Base-by-base conservation (phyloP, 2,113 vertebrate species). In the Pelobates fuscus region DNA sequence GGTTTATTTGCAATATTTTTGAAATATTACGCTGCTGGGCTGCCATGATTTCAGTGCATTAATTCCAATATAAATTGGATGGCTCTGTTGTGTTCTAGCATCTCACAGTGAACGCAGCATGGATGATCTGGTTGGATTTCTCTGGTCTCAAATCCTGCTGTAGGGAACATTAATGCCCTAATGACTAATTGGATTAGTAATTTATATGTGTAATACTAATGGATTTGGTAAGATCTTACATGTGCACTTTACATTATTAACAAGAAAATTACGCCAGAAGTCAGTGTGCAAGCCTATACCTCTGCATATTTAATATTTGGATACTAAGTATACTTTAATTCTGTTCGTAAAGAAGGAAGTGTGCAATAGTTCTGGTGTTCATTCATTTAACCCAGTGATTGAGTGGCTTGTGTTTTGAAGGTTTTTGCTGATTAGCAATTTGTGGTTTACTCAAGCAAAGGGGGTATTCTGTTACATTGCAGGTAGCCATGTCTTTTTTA, bases 101-200 rank as follows among this genome's bases (percentile, higher is more conserved):
- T 43, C 20, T 27, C 17, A 24, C 55, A 59, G 37, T 14, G 67
- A 27, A 23, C 24, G 5, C 67, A 26, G 26, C 60, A 52, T 6
- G 44, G 29, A 32, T 24, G 6, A 44, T 21, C 59, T 52, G n/a
- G 17, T 15, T 37, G 61, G 26, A 55, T 57, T 41, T 27, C 30
- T 57, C 21, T 30, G 41, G n/a, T n/a, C 46, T 65, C 41, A 73
- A 54, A 37, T 43, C 30, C 30, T 44, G 63, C 63, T 59, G 37
- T 6, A 30, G 52, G 62, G 37, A 75, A 30, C 24, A 23, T 20
- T 59, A 67, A 67, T 46, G n/a, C 37, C 29, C 8, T 58, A 75
- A 75, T 75, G 63, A 66, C 49, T 66, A 58, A 75, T 67, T 59
- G 52, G 63, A 67, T 75, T 67, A 75, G 71, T 58, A 23, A 67